A percentile compares a stretch with the other conserved stretches of the same genome.
phyloP scores from a whole-genome alignment of 2,888 invertebrate species.

The Philopedon plagiatum region DNA sequence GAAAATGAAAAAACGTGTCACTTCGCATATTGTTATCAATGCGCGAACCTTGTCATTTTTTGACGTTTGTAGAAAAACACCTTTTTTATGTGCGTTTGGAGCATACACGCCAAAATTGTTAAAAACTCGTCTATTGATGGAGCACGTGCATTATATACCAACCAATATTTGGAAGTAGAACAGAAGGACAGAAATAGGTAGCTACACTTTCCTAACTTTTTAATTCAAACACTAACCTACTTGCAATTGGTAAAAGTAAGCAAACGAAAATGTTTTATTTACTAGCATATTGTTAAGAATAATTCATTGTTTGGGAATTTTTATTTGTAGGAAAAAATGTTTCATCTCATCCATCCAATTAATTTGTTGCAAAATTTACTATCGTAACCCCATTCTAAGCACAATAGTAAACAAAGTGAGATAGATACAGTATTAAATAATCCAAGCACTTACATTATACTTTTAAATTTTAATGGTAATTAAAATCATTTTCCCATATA shows the following conservation, averaged over 20 bases:
- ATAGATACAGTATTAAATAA: slow-evolving; percentile 41
- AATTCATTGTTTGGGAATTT: slow-evolving; percentile 42
- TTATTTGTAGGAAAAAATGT: slow-evolving; percentile 35
- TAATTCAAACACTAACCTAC: slow-evolving; percentile 20
- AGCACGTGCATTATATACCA: no score
- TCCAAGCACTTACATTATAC: slow-evolving; percentile 28
- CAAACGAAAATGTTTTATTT: slow-evolving; percentile 26
- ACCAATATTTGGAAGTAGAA: no score
- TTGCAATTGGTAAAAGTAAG: slow-evolving; percentile 28
- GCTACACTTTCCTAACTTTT: not conserved
- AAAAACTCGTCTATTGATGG: no score
- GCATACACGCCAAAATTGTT: no score
- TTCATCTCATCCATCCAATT: slow-evolving; percentile 42
- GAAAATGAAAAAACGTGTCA: no score
- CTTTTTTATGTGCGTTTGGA: no score
- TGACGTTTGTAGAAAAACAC: no score
- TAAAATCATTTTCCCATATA: slow-evolving; percentile 30
- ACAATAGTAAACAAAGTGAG: slow-evolving; percentile 37
- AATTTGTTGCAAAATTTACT: slow-evolving; percentile 42
- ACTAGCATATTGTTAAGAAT: slow-evolving; percentile 22
- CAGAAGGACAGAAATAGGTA: no score
- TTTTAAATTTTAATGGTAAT: slow-evolving; percentile 43
- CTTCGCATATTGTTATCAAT: no score
- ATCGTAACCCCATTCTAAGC: slow-evolving; percentile 34
- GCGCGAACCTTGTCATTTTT: no score